Evolutionary conservation across 2,113 vertebrate species (phyloP).

Genomic region (Spheniscus mendiculus): DNA sequence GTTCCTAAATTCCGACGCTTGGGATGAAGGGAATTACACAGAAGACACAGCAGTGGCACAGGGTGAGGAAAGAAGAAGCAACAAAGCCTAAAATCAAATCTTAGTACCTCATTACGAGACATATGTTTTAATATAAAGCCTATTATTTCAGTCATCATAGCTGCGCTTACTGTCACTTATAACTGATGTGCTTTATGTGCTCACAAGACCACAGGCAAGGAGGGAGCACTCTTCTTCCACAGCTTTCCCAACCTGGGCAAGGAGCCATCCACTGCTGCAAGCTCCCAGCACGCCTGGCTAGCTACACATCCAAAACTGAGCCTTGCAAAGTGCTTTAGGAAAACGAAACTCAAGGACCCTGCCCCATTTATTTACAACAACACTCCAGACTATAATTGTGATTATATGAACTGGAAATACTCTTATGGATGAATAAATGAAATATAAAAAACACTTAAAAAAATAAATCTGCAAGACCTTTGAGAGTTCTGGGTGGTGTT

Average conservation of each 20-base stretch:
- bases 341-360: accelerated
- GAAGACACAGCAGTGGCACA: not conserved
- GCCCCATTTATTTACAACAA: not conserved
- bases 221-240: not conserved
- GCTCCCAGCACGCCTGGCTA: not conserved
- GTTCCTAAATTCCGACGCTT: not conserved
- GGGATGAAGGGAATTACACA: not conserved
- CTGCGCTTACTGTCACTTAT: not conserved
- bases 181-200: not conserved
- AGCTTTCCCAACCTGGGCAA: not conserved
- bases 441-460: not conserved
- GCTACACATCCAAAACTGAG: not conserved
- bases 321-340: not conserved
- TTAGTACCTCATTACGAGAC: not conserved
- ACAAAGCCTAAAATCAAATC: not conserved
- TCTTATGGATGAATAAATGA: not conserved
- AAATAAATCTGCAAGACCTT: not conserved
- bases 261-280: not conserved
- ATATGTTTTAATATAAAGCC: not conserved
- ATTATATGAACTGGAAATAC: not conserved
- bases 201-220: not conserved
- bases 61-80: not conserved
- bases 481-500: not conserved
- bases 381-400: not conserved
- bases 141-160: not conserved